These are phyloP conservation scores for Chrysomela aeneicollis DNA, from an alignment of 2,888 invertebrate genomes.

Conservation along the genomic window DNA sequence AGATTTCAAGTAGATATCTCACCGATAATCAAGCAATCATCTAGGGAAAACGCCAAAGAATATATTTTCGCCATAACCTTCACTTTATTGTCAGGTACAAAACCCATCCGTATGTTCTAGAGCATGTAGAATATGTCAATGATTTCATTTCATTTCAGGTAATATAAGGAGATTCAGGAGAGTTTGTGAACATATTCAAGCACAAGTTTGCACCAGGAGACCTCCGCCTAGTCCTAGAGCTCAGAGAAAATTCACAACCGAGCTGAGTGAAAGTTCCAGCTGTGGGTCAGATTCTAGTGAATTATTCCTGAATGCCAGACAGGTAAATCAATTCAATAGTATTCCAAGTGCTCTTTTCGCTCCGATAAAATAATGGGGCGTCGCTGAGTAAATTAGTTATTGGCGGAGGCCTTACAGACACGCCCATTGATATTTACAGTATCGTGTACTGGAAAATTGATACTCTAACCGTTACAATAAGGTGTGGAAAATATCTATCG, in stretches of 20 bases:
- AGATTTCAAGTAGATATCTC: constrained; percentile 92
- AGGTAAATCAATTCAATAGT: constrained; percentile 54
- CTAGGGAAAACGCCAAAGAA: constrained; percentile 76
- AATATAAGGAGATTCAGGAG: constrained; percentile 94
- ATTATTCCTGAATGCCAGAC: constrained; percentile 59
- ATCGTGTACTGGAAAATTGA: too few relatives aligned
- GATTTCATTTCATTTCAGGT: constrained; percentile 69
- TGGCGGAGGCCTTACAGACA: too few relatives aligned
- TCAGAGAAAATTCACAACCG: constrained; percentile 70
- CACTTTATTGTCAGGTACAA: constrained; percentile 86
- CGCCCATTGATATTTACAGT: too few relatives aligned
- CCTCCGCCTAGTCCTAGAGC: constrained; percentile 72
- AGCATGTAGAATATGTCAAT: neutral
- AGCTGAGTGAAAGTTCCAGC: constrained; percentile 74
- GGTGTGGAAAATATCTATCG: too few relatives aligned
- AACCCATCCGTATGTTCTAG: neutral
- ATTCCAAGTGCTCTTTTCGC: too few relatives aligned
- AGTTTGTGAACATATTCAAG: constrained; percentile 96
- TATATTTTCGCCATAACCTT: constrained; percentile 93
- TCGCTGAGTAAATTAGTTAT: too few relatives aligned
- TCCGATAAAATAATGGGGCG: too few relatives aligned
- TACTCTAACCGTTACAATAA: too few relatives aligned
- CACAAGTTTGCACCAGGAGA: constrained; percentile 68
- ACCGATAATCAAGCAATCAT: constrained; percentile 81
- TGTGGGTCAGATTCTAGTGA: constrained; percentile 76